These are phyloP conservation scores for Oncorhynchus keta DNA, from an alignment of 2,113 vertebrate species.

Conservation along the genomic window DNA sequence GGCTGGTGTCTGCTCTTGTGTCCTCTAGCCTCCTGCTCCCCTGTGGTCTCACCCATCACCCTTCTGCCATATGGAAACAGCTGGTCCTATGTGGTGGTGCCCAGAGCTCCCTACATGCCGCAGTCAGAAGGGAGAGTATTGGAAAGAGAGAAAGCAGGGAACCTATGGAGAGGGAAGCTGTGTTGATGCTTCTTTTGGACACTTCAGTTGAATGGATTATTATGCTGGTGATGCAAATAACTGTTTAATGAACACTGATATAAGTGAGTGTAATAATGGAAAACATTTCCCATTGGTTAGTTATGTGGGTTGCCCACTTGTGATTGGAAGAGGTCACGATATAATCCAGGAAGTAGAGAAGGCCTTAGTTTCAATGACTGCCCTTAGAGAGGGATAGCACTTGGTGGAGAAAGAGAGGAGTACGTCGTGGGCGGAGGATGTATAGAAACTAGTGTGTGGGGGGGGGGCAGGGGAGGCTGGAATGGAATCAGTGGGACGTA, in stretches of 20 bases:
- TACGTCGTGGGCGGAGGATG: not conserved
- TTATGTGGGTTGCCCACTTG: too few relatives aligned
- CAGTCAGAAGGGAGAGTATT: not conserved
- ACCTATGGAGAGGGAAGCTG: too few relatives aligned
- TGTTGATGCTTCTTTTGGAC: too few relatives aligned
- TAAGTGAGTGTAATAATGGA: too few relatives aligned
- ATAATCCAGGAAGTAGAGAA: too few relatives aligned
- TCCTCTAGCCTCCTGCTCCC: conserved; percentile 29
- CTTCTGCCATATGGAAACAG: conserved; percentile 57
- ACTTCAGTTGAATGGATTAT: too few relatives aligned
- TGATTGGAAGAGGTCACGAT: too few relatives aligned
- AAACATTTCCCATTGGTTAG: too few relatives aligned
- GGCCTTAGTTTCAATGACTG: not conserved
- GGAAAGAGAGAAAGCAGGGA: not conserved
- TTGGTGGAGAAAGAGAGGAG: not conserved
- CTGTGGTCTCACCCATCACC: conserved; percentile 30
- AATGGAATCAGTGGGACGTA: too few relatives aligned
- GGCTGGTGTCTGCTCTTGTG: conserved; percentile 23
- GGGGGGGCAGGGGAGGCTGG: not conserved
- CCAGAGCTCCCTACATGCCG: not conserved
- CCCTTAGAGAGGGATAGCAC: not conserved
- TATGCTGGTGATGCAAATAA: too few relatives aligned
- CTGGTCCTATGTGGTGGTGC: conserved; percentile 31
- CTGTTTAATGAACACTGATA: too few relatives aligned
- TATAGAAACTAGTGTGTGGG: too few relatives aligned